Evolutionary conservation across 2,888 invertebrate species (phyloP), one percentile per base, ranked within the genome.

Genomic region (Phyllotreta striolata): DNA sequence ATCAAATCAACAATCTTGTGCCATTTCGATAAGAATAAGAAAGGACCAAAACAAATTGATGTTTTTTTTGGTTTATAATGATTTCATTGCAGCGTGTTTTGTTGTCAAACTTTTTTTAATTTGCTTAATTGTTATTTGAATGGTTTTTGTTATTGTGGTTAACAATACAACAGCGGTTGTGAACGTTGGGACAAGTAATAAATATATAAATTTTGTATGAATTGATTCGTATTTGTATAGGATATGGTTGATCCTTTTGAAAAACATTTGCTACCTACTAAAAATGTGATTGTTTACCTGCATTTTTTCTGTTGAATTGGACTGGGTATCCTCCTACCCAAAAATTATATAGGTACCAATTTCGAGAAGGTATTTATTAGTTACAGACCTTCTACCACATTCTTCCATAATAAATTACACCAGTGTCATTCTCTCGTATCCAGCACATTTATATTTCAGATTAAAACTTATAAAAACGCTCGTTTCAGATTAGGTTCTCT

Each of bases 331-430:
- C 51, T 59, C 24, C 46, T 47, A 40, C 58, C 40, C 6, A 12
- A 43, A 41, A 52, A 2, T 14, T 35, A 52, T n/a, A n/a, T 40
- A 58, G 49, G 59, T 60, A 54, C 60, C 14, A 43, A 60, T 54
- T 60, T 60, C 44, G 38, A 38, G 35, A 60, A 59, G 51, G 51
- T 59, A 59, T 51, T 59, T 59, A 59, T 59, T 58, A 49, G 46
- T 13, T 43, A 57, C 8, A 40, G 44, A 12, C 34, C 8, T 38
- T 59, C 14, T 34, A 12, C 51, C 51, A 43, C 43, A 51, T 59
- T 59, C 43, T 52, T 52, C 52, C 40, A 38, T 49, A 12, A 58
- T 49, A 58, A 58, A 58, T 49, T 35, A 51, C 38, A 9, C 51
- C 37, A 34, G 34, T 47, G 13, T 47, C 47, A 47, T 47, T 37